Percentiles rank a stretch among this genome's conserved stretches.
Conservation (phyloP, 2,797 vertebrate genomes). For the Pantherophis alleghaniensis region DNA sequence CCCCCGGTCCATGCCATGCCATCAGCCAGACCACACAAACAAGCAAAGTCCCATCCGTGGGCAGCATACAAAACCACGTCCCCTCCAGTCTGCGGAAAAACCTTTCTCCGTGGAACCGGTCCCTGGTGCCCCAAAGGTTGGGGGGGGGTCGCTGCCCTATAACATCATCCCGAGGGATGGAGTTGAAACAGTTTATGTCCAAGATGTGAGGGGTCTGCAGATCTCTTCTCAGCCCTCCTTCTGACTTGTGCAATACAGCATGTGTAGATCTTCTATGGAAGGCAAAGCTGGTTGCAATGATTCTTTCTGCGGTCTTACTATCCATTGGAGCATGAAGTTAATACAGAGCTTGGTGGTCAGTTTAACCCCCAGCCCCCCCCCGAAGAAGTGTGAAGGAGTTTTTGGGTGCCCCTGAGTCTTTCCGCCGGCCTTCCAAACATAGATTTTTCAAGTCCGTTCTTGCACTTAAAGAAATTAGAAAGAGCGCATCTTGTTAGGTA, state of each 20-base stretch:
- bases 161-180: neutral
- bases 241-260: neutral
- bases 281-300: neutral
- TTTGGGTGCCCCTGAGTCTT: neutral
- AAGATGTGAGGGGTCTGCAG: neutral
- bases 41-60: neutral
- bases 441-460: neutral
- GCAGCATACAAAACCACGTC: neutral
- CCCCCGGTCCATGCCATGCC: no score
- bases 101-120: neutral
- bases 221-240: neutral
- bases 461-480: neutral
- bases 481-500: neutral
- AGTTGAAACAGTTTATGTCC: neutral
- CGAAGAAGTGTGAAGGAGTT: neutral
- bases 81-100: neutral
- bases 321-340: neutral
- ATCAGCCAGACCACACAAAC: neutral
- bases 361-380: fast-evolving
- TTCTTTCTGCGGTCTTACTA: neutral
- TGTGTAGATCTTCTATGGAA: neutral
- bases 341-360: neutral
- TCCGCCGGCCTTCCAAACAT: neutral
- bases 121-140: neutral
- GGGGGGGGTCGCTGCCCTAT: neutral